Evolutionary conservation across 1,140 invertebrate genomes (phyloP).

Genomic region (Trichoplusia ni): DNA sequence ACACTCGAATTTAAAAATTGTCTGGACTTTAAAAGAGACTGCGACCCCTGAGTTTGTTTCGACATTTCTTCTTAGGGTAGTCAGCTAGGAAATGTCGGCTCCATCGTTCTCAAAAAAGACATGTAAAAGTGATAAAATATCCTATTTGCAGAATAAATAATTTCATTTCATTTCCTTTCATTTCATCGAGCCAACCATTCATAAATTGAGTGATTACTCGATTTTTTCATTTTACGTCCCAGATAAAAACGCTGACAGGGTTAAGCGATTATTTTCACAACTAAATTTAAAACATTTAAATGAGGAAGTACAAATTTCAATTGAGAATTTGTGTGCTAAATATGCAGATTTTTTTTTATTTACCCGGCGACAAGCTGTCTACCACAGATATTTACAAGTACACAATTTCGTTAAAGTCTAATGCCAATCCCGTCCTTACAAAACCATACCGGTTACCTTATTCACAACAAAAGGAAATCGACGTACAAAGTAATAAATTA

Average conservation of each 20-base stretch:
- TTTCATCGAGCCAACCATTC: background rate
- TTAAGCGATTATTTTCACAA: conserved; percentile 32
- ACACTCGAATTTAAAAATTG: no score
- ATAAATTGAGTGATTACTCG: conserved; percentile 28
- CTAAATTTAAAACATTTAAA: conserved; percentile 30
- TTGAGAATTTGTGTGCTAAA: conserved; percentile 37
- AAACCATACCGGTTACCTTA: conserved; percentile 34
- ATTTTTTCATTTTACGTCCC: conserved; percentile 31
- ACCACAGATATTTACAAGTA: conserved; percentile 25
- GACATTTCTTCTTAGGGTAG: no score
- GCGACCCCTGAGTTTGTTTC: no score
- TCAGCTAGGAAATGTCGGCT: no score
- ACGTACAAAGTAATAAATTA: conserved; percentile 31
- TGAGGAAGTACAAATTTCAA: conserved; percentile 26
- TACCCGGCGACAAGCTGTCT: conserved; percentile 26
- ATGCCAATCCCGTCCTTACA: conserved; percentile 15
- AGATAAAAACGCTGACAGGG: conserved; percentile 29
- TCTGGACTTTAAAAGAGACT: no score
- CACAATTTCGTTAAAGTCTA: conserved; percentile 28
- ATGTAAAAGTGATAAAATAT: no score
- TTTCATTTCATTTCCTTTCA: no score
- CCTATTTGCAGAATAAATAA: no score
- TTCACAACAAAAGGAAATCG: conserved; percentile 25
- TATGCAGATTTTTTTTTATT: conserved; percentile 38
- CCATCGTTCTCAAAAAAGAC: no score